Base-by-base conservation (phyloP, 1,140 invertebrate species). In the Lucilia cuprina region DNA sequence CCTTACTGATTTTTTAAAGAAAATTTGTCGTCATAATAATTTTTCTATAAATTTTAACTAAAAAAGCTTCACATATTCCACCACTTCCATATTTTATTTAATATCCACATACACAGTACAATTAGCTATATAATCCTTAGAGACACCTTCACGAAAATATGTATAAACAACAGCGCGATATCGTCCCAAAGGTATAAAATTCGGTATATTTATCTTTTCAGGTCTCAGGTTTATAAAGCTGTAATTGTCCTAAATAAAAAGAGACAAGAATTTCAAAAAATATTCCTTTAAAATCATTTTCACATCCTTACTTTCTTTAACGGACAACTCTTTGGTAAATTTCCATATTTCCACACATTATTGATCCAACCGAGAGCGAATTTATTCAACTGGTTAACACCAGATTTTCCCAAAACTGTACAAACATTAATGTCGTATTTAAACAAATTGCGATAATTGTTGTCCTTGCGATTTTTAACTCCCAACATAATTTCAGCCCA, bases 251-350 rank as follows among this genome's bases (percentile, higher is more conserved):
- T 84, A 35, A 30, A 82, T 49, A n/a, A 74, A 19, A 74, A 74
- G 4, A 19, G 10, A 50, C 60, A 41, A 3, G 8, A 5, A 55
- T 12, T 55, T 8, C 10, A 55, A 55, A 2, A 55, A 55, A 55
- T 7, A 55, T 2, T 55, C 10, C 13, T 17, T 17, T 12, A 55
- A 12, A 17, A 55, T 8, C 50, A n/a, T n/a, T n/a, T n/a, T 55
- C 2, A 78, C n/a, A 2, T 47, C 34, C 5, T 2, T 74, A 84
- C 84, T 70, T 50, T 49, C n/a, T 75, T 78, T 25, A 82, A 75
- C 8, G 84, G 84, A 60, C 84, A 84, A 5, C 30, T 19, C 14
- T n/a, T n/a, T 2, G 84, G 84, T 80, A 84, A 74, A 30, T 84
- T 77, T 8, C 84, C 77, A 25, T 82, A 82, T 7, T 82, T 82